Percentiles rank a stretch among this genome's conserved stretches.
These are phyloP conservation scores for Euglossa dilemma DNA, from an alignment of 1,140 invertebrate genomes.

Conservation along the genomic window DNA sequence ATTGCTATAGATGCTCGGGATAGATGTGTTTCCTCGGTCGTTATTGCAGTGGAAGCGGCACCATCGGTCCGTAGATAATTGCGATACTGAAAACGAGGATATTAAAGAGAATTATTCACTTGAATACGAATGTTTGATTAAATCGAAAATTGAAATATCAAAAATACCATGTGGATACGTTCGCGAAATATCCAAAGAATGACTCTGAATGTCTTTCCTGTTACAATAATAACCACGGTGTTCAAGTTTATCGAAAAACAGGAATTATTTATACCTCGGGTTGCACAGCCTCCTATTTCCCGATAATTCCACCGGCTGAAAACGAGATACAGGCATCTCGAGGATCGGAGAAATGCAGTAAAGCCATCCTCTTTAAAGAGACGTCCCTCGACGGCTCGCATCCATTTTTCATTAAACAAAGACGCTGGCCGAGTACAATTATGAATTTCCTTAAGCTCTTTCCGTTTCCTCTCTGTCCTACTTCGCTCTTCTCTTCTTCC, in stretches of 20 bases:
- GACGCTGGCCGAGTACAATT: conserved; percentile 3
- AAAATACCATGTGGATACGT: too few species aligned
- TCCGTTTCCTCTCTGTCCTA: neutral
- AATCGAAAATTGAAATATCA: too few species aligned
- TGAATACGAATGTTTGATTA: too few species aligned
- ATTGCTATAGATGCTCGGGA: too few species aligned
- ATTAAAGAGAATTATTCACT: too few species aligned
- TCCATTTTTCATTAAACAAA: conserved; percentile 19
- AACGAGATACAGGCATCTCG: too few species aligned
- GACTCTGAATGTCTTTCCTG: too few species aligned
- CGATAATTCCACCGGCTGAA: neutral
- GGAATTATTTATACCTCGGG: neutral
- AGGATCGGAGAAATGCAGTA: neutral
- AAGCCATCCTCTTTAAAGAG: neutral
- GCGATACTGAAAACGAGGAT: too few species aligned
- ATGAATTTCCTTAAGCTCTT: conserved; percentile 24
- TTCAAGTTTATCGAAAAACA: neutral
- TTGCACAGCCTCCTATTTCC: neutral
- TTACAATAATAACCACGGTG: neutral
- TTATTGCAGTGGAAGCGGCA: neutral
- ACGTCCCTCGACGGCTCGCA: neutral
- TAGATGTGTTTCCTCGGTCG: neutral
- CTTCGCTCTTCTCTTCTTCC: neutral
- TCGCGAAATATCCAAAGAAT: neutral
- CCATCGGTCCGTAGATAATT: too few species aligned